Conservation (phyloP, 37 sponge, comb jelly and placozoan species). For the Mnemiopsis leidyi region DNA sequence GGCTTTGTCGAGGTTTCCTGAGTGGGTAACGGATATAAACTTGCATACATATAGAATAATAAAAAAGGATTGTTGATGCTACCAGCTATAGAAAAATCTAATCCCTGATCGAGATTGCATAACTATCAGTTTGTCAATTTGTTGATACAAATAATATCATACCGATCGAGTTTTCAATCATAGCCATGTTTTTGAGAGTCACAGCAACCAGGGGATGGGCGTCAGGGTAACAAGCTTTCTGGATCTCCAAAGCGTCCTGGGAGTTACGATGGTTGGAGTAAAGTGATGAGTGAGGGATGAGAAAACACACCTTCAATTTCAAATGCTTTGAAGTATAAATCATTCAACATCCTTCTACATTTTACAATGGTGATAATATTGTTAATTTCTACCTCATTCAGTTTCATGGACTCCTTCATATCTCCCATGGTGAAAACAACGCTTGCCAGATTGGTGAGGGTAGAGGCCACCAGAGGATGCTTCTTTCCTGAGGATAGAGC, state of each 20-base stretch:
- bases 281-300: too few relatives aligned
- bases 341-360: too few relatives aligned
- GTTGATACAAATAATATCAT: too few relatives aligned
- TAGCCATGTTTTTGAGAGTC: constrained; percentile 61
- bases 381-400: constrained; percentile 54
- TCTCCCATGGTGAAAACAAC: constrained; percentile 62
- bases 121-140: not conserved
- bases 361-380: too few relatives aligned
- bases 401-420: constrained; percentile 10
- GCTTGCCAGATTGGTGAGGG: constrained; percentile 53
- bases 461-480: constrained; percentile 54
- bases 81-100: too few relatives aligned
- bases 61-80: too few relatives aligned
- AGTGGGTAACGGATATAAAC: too few relatives aligned
- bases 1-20: constrained; percentile 48
- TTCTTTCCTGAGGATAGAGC: constrained; percentile 20
- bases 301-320: too few relatives aligned
- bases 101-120: too few relatives aligned
- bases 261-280: not conserved
- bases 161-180: constrained; percentile 50
- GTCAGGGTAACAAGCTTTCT: constrained; percentile 61
- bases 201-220: constrained; percentile 54
- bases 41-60: too few relatives aligned
- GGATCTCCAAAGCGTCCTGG: constrained; percentile 45
- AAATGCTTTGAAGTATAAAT: too few relatives aligned